Percentiles rank a stretch among this genome's conserved stretches.
These are phyloP conservation scores for Lochmaea capreae DNA, from an alignment of 2,888 invertebrate genomes.

Conservation along the genomic window DNA sequence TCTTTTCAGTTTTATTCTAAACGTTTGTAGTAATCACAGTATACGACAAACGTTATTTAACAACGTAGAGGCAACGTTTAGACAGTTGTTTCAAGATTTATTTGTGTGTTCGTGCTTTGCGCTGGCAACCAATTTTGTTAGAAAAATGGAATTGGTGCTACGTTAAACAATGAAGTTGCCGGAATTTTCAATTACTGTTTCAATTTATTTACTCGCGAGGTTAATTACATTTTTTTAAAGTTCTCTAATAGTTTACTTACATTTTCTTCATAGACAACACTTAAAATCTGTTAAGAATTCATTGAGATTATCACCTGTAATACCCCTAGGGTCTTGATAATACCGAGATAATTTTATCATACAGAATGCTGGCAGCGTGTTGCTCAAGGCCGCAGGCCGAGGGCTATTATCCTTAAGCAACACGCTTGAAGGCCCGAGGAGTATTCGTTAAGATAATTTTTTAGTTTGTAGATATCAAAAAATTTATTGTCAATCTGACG, in stretches of 20 bases:
- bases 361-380: no score
- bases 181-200: constrained; percentile 9
- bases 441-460: no score
- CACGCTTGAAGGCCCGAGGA: no score
- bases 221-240: not conserved
- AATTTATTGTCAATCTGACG: no score
- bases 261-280: no score
- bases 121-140: constrained; percentile 4
- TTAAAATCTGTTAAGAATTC: no score
- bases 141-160: constrained; percentile 9
- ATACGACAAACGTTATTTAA: constrained; percentile 8
- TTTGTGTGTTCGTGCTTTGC: not conserved
- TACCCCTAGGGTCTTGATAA: no score
- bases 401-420: no score
- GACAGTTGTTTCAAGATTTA: constrained; percentile 4
- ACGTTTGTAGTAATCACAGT: constrained; percentile 4
- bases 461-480: no score
- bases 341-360: no score
- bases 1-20: constrained; percentile 12
- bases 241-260: not conserved
- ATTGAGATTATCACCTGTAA: no score
- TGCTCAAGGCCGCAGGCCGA: no score
- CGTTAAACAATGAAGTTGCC: not conserved
- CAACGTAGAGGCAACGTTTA: not conserved
- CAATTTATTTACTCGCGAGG: not conserved